phyloP scores from a whole-genome alignment of 2,888 invertebrate genomes.

The Elysia crispata region DNA sequence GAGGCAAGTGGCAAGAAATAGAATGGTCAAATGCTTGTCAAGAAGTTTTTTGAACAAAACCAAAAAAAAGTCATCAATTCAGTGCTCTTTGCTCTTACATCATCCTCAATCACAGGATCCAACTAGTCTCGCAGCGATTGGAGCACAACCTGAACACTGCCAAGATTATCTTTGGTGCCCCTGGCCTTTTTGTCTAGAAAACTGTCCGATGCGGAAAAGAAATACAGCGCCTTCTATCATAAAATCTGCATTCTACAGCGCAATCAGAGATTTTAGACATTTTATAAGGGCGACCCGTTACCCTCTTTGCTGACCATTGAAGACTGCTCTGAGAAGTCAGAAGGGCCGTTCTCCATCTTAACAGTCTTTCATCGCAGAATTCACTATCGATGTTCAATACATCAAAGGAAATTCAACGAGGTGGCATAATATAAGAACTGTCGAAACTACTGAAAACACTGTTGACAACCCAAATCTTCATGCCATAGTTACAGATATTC shows the following conservation, averaged over 20 bases:
- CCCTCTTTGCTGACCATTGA: conserved; percentile 30
- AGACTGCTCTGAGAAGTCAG: conserved; percentile 22
- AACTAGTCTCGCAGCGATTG: conserved; percentile 27
- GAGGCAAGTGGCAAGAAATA: conserved; percentile 39
- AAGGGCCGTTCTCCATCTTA: conserved; percentile 40
- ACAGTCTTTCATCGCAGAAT: conserved; percentile 29
- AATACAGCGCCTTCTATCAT: too few relatives aligned
- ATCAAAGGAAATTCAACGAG: conserved; percentile 36
- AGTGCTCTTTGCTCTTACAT: conserved; percentile 29
- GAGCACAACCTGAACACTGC: conserved; percentile 29
- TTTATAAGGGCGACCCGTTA: conserved; percentile 36
- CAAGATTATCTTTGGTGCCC: conserved; percentile 34
- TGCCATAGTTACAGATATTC: too few relatives aligned
- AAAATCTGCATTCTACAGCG: conserved; percentile 16
- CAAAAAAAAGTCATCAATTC: conserved; percentile 19
- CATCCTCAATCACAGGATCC: conserved; percentile 32
- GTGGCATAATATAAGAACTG: too few relatives aligned
- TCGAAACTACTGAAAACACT: too few relatives aligned
- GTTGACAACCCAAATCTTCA: too few relatives aligned
- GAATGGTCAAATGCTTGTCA: conserved; percentile 29
- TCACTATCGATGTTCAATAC: conserved; percentile 41
- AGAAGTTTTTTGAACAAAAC: conserved; percentile 31
- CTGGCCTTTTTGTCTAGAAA: conserved; percentile 28
- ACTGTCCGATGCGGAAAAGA: too few relatives aligned
- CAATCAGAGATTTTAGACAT: conserved; percentile 30